Evolutionary conservation across 2,797 vertebrate genomes (phyloP).

Genomic region (Erpetoichthys calabaricus): DNA sequence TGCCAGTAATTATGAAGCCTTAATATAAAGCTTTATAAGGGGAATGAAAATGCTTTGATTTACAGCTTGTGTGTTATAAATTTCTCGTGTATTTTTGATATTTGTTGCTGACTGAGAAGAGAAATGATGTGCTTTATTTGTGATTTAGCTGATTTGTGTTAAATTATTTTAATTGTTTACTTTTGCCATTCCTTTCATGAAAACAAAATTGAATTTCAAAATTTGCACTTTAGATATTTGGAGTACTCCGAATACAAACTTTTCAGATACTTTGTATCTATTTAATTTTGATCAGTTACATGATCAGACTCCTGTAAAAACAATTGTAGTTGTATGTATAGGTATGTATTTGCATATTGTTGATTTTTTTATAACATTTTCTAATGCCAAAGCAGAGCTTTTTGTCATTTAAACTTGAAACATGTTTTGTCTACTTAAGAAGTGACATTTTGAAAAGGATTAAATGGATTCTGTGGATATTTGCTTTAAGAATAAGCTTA

Average conservation of each 20-base stretch:
- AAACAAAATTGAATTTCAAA: slow-evolving; percentile 47
- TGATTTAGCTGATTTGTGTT: slow-evolving; percentile 7
- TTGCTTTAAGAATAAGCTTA: no score
- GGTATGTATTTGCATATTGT: slow-evolving; percentile 45
- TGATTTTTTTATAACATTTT: slow-evolving; percentile 51
- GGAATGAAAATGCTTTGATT: slow-evolving; percentile 14
- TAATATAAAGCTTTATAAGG: slow-evolving; percentile 16
- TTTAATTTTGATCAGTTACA: slow-evolving; percentile 88
- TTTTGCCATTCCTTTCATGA: slow-evolving; percentile 23
- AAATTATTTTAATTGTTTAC: background rate
- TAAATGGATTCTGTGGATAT: no score
- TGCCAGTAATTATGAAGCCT: slow-evolving; percentile 29
- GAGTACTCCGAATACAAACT: slow-evolving; percentile 64
- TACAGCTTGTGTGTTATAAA: slow-evolving; percentile 14
- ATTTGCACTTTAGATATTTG: slow-evolving; percentile 92
- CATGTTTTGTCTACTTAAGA: slow-evolving; percentile 47
- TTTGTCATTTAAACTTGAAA: slow-evolving; percentile 47
- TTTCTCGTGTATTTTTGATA: slow-evolving; percentile 20
- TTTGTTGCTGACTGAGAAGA: slow-evolving; percentile 21
- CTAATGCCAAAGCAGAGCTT: slow-evolving; percentile 55
- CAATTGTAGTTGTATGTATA: slow-evolving; percentile 28
- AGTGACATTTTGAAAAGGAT: slow-evolving; percentile 41
- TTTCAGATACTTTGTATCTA: slow-evolving; percentile 91
- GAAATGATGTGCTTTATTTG: slow-evolving; percentile 51
- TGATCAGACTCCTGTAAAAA: slow-evolving; percentile 62